Conservation (phyloP, 1,140 invertebrate species). For the Drosophila tsacasi region DNA sequence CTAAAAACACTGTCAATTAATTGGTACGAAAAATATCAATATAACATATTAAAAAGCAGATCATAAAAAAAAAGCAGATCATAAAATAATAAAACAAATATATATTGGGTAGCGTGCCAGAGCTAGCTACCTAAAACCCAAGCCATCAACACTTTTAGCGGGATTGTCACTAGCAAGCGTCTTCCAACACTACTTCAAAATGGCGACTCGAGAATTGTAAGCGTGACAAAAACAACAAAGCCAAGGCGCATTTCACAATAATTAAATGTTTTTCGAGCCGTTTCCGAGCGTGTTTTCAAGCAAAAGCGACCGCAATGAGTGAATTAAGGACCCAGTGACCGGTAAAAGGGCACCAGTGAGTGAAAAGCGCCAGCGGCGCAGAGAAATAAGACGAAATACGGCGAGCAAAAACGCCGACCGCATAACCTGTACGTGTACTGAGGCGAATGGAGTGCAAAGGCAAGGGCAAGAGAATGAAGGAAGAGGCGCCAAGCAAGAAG, state of each 20-base stretch:
- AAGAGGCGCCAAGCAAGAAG: constrained; percentile 84
- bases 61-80: too few relatives aligned
- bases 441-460: constrained; percentile 79
- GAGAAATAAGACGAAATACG: constrained; percentile 45
- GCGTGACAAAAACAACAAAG: constrained; percentile 80
- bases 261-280: constrained; percentile 68
- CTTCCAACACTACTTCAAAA: constrained; percentile 72
- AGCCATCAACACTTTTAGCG: constrained; percentile 14
- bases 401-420: constrained; percentile 70
- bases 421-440: constrained; percentile 80
- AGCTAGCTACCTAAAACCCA: background rate
- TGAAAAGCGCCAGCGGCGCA: constrained; percentile 33
- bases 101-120: background rate
- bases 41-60: background rate
- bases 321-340: constrained; percentile 47
- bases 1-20: too few relatives aligned
- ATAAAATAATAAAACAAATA: background rate
- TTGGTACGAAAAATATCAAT: background rate
- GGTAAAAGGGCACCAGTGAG: constrained; percentile 41
- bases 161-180: constrained; percentile 37
- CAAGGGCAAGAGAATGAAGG: constrained; percentile 78
- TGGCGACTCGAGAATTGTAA: constrained; percentile 77
- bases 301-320: constrained; percentile 59
- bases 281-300: constrained; percentile 24
- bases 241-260: constrained; percentile 81